These are phyloP conservation scores for Plagodis dolabraria DNA, from an alignment of 2,888 invertebrate genomes.

Conservation along the genomic window DNA sequence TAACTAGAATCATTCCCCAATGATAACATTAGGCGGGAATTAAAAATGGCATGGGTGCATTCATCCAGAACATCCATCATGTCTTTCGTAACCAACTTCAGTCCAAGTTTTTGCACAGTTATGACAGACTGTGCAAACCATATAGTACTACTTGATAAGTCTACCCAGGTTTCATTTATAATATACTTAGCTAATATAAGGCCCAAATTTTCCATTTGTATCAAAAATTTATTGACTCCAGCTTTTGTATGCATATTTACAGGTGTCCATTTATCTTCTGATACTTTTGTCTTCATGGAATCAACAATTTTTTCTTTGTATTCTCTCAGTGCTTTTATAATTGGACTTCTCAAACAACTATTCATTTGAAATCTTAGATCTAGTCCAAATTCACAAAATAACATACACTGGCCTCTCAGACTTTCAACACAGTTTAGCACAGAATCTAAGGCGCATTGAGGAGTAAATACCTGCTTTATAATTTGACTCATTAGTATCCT, in stretches of 20 bases:
- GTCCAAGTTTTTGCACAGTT: conserved; percentile 89
- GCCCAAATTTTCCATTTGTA: conserved; percentile 89
- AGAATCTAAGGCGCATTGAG: conserved; percentile 93
- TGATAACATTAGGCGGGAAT: conserved; percentile 87
- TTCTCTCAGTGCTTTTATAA: conserved; percentile 90
- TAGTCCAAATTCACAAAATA: conserved; percentile 89
- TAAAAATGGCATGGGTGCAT: conserved; percentile 89
- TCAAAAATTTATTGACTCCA: conserved; percentile 87
- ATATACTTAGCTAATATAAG: conserved; percentile 88
- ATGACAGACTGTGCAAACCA: conserved; percentile 92
- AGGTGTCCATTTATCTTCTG: conserved; percentile 95
- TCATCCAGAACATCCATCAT: conserved; percentile 90
- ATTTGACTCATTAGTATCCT: conserved; percentile 92
- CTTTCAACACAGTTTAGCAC: conserved; percentile 94
- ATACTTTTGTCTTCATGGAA: conserved; percentile 89
- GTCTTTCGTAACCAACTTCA: conserved; percentile 90
- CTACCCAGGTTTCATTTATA: conserved; percentile 87
- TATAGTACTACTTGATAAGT: conserved; percentile 91
- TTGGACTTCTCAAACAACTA: conserved; percentile 91
- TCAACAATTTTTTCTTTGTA: conserved; percentile 93
- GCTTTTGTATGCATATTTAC: conserved; percentile 91
- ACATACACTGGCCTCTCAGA: conserved; percentile 89
- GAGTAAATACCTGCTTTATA: conserved; percentile 94
- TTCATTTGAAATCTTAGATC: conserved; percentile 97
- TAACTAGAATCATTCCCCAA: conserved; percentile 74